Evolutionary conservation across 2,888 invertebrate genomes (phyloP), one percentile per base, ranked within the genome.

Genomic region (Anagyrus pseudococci): DNA sequence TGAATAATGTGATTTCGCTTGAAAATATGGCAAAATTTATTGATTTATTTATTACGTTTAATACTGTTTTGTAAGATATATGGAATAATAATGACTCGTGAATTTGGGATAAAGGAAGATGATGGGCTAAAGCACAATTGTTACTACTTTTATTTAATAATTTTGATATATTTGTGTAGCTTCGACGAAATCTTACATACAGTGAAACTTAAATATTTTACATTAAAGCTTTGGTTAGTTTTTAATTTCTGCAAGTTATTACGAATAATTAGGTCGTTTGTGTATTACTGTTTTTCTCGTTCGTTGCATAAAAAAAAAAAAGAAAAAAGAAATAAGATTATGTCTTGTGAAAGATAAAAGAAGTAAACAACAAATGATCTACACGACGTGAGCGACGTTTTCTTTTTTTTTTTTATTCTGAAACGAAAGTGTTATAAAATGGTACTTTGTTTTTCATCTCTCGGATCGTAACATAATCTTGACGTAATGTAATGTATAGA

Each of bases 401-500:
- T 48, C n/a, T 29, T 49, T 26, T 49, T 40, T 23, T 56, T 19
- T 19, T 65, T 65, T 65, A 65, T 65, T 62, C 54, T 56, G 62
- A 58, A 53, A 59, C 40, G 62, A 47, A 59, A 40, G 62, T 54
- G 56, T 59, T 66, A 66, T 56, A 62, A 65, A 65, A 65, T 61
- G 49, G n/a, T 4, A 8, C 61, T 52, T 56, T 48, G n/a, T n/a
- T n/a, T 46, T 29, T 29, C 44, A 54, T 49, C 40, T 52, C 50
- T 55, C 47, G 33, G 50, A 61, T 65, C 54, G 58, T 55, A 65
- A 58, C 54, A 53, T 58, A 55, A 61, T 61, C 57, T 65, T 65
- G 49, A 65, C 61, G 65, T 50, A 65, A 55, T 57, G 49, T 41
- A 58, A 54, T 55, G 58, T 53, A 58, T 58, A 62, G 43, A 62